Base-by-base conservation (phyloP, 2,888 invertebrate species). In the Hymenopus coronatus region DNA sequence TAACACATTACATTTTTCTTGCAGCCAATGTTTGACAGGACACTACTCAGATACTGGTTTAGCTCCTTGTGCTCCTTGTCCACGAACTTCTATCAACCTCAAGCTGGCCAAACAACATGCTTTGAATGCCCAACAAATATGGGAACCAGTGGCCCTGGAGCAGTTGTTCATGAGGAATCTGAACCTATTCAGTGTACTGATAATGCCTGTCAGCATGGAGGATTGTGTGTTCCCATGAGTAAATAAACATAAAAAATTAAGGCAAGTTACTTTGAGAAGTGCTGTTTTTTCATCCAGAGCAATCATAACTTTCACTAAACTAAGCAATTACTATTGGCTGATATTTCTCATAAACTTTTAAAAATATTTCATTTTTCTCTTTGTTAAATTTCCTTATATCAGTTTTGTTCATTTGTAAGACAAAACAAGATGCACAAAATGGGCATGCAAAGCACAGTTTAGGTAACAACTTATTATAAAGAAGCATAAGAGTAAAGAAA, bases 41-140 rank as follows among this genome's bases (percentile, higher is more conserved):
- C 96, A 96, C 91, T 99, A 98, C 92, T 98, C 98, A 0, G 97
- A 97, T 85, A 98, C 98, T 25, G 99, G 99, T 25, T 93, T 99
- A 46, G 97, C 98, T 15, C 98, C 99, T 0, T 99, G 99, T 93
- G 97, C 98, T 3, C 95, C 97, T 89, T 99, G 99, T 92, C 99
- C 99, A 0, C 94, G 95, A 97, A 99, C 93, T 98, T 98, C 93
- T 99, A 97, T 93, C 99, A 99, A 93, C 96, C 97, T 25, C 94
- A 96, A 40, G 94, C 97, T 54, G 98, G 99, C 1, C 97, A 97
- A 91, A 97, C 96, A 3, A 95, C 96, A 81, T 99, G 99, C 93
- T 95, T 95, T 92, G 98, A 98, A 93, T 99, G 99, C 92, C 97
- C 98, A 3, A 97, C 97, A 7, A 97, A 98, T 91, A 98, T 97